phyloP scores from a whole-genome alignment of 2,797 vertebrate species.

The Ciconia nigra region DNA sequence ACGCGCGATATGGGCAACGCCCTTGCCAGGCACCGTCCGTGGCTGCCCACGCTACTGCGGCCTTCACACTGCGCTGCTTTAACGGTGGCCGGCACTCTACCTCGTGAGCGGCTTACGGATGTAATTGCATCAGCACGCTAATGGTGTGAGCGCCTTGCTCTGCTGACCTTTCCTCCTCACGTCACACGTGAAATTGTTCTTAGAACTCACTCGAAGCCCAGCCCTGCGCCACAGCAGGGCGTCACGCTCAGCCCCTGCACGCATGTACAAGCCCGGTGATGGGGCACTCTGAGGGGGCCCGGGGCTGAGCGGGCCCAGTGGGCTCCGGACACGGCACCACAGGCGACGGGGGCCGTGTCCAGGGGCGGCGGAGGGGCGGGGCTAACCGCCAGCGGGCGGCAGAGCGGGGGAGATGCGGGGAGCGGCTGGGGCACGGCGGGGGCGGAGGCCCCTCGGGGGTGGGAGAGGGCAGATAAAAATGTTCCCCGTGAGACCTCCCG shows the following conservation, averaged over 20 bases:
- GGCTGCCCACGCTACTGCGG: not conserved
- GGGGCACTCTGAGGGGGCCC: not conserved
- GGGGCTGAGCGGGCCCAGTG: not conserved
- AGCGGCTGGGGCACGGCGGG: accelerated
- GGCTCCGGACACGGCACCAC: no score
- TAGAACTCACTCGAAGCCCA: not conserved
- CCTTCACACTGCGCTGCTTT: not conserved
- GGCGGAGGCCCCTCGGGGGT: not conserved
- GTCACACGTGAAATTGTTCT: not conserved
- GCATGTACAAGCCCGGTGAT: accelerated
- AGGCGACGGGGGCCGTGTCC: accelerated
- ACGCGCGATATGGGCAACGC: accelerated
- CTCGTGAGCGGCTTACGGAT: accelerated
- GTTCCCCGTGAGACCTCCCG: not conserved
- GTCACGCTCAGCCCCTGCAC: not conserved
- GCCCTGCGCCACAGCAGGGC: not conserved
- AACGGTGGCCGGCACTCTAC: accelerated
- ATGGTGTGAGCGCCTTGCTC: accelerated
- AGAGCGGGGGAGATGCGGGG: accelerated
- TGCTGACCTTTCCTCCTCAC: not conserved
- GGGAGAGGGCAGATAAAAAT: no score
- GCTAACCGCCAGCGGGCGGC: not conserved
- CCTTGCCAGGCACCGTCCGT: accelerated
- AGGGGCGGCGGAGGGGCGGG: not conserved
- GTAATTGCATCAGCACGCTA: accelerated